Base-by-base conservation (phyloP, 2,888 invertebrate species). In the Campoplex capitator region DNA sequence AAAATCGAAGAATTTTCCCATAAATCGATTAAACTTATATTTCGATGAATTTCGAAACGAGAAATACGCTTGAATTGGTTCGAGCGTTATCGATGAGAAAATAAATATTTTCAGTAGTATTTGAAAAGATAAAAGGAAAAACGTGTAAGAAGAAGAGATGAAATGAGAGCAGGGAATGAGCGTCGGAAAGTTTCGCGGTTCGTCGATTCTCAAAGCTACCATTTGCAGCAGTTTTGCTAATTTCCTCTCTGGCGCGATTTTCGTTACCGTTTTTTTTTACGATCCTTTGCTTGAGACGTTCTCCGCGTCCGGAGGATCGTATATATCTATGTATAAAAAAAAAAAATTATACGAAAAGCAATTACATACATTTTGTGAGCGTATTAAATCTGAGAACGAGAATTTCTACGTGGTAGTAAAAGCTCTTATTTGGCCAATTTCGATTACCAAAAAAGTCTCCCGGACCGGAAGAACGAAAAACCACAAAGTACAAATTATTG, bases 191-290 rank as follows among this genome's bases (percentile, higher is more conserved):
- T 90, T 87, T 88, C 83, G 74, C 80, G 84, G 82, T 75, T 86
- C 80, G 89, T 79, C 83, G 85, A 79, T 87, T 84, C 84, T 75
- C 88, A 84, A 86, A 88, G 89, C 91, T 90, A 90, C 91, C 91
- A 92, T 92, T 92, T 91, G 91, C 89, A 88, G 90, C 88, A 89
- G 88, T 90, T 91, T 87, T 89, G 86, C 89, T 90, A 90, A 93
- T 92, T 92, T 90, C 89, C 88, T 89, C 89, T 77, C 76, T 58
- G 56, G 65, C 51, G 75, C 58, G 67, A 56, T 65, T 84, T 78
- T 62, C 71, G 83, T 85, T 85, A 80, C 83, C 76, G 79, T 71
- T 75, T 88, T 71, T 75, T 88, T 88, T 87, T 85, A 85, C 87
- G 87, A 84, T 54, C 81, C n/a, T 81, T 81, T 48, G 81, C 77